These are phyloP conservation scores for Drosophila kuntzei DNA, from an alignment of 2,888 invertebrate genomes.

Conservation along the genomic window DNA sequence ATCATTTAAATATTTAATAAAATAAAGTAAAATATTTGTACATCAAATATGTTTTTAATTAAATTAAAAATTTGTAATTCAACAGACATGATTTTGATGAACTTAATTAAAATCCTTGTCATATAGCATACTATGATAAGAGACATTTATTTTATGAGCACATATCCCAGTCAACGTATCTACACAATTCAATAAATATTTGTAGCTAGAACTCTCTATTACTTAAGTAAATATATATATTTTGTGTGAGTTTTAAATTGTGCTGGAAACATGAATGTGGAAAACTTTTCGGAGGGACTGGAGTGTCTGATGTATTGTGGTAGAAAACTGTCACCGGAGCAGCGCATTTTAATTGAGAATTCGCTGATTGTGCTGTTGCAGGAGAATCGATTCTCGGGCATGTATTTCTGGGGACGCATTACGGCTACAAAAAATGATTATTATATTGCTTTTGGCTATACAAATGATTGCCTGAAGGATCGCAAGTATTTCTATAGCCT, in stretches of 20 bases:
- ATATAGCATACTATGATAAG: not conserved
- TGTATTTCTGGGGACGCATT: conserved; percentile 95
- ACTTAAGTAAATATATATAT: conserved; percentile 12
- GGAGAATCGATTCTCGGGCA: conserved; percentile 93
- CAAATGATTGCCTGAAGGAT: conserved; percentile 90
- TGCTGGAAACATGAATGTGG: conserved; percentile 78
- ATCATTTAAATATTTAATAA: too few relatives aligned
- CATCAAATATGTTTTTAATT: too few relatives aligned
- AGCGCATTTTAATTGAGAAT: conserved; percentile 90
- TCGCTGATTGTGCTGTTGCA: conserved; percentile 92
- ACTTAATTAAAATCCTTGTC: not conserved
- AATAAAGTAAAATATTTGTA: too few relatives aligned
- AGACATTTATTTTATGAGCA: not conserved
- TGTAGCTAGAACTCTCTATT: not conserved
- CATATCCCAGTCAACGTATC: not conserved
- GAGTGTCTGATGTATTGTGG: conserved; percentile 87
- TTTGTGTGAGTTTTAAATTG: conserved; percentile 33
- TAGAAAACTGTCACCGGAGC: conserved; percentile 90
- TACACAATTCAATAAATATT: conserved; percentile 16
- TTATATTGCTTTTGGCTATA: conserved; percentile 92
- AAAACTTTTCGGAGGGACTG: conserved; percentile 84
- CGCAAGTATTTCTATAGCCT: conserved; percentile 92
- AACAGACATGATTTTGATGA: too few relatives aligned
- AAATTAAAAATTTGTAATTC: too few relatives aligned
- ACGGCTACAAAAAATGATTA: conserved; percentile 92